Evolutionary conservation across 2,113 vertebrate genomes (phyloP), one percentile per base, ranked within the genome.

Genomic region (Megaceryle torquata): DNA sequence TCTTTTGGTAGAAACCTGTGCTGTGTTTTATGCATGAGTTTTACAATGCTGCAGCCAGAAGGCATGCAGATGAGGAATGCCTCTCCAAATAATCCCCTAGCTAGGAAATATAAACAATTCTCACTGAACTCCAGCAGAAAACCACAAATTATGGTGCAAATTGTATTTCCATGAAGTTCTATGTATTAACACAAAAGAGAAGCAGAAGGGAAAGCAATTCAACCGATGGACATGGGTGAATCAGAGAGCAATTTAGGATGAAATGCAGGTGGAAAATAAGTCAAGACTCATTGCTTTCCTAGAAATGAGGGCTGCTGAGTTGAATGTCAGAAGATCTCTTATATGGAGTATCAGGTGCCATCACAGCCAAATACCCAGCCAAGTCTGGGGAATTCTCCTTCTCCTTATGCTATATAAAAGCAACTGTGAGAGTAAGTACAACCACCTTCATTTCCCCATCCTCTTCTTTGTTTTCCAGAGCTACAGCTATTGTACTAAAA

Each of bases 21-120:
- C 48, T 75, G 90, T 74, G 60, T 89, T 93, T 96, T 37, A 84
- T 63, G n/a, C n/a, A 74, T 53, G 65, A 82, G 69, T 65, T 91
- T 64, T 86, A 68, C 78, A 6, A 41, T 74, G 54, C 78, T 84
- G 78, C 72, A 91, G 60, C 74, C 74, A 25, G 74, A 35, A 93
- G 69, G 82, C 56, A 43, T 43, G 74, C 50, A 77, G 89, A 92
- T 82, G 89, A 91, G 78, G 56, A 95, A 87, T 54, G 65, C 61
- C 65, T 59, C 28, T 91, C 77, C 77, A 82, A 89, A 78, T 41
- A 75, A 82, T 48, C 72, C 48, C 16, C 78, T 41, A 12, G 48
- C 78, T 89, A 91, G 84, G 82, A 93, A 95, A 78, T 53, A 80
- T 18, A 82, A 91, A 87, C 43, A 82, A 39, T 75, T 65, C 70